Evolutionary conservation across 2,888 invertebrate species (phyloP).

Genomic region (Ornithoptera alexandrae): DNA sequence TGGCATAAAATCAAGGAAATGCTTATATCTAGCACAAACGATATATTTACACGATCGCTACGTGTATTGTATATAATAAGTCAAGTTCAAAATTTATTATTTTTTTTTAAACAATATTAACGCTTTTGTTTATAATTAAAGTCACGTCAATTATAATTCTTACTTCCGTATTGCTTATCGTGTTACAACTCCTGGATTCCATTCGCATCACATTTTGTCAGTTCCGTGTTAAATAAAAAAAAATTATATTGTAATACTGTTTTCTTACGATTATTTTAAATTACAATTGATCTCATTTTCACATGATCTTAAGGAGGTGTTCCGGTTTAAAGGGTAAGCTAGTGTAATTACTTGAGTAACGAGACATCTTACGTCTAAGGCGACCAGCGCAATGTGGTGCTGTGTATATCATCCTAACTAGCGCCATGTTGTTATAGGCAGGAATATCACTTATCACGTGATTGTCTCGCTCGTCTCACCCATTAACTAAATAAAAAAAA

Average conservation of each 20-base stretch:
- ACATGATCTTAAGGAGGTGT: background rate
- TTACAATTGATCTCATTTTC: background rate
- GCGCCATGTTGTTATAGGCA: no score
- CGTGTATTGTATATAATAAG: background rate
- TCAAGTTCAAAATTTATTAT: background rate
- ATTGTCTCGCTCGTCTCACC: no score
- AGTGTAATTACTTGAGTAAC: no score
- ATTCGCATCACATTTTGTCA: no score
- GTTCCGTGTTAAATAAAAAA: no score
- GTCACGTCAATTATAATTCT: background rate
- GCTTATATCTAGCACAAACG: background rate
- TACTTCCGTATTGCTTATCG: background rate
- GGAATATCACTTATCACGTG: no score
- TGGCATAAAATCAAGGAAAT: background rate
- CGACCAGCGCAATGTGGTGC: no score
- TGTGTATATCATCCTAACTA: no score
- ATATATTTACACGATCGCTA: background rate
- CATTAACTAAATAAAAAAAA: no score
- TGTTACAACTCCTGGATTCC: no score
- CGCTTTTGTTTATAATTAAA: background rate
- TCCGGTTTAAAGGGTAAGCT: no score
- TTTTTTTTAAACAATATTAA: background rate
- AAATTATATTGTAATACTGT: background rate
- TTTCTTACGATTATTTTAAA: background rate
- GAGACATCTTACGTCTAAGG: no score